Evolutionary conservation across 2,888 invertebrate genomes (phyloP).

Genomic region (Teleiodes luculella): DNA sequence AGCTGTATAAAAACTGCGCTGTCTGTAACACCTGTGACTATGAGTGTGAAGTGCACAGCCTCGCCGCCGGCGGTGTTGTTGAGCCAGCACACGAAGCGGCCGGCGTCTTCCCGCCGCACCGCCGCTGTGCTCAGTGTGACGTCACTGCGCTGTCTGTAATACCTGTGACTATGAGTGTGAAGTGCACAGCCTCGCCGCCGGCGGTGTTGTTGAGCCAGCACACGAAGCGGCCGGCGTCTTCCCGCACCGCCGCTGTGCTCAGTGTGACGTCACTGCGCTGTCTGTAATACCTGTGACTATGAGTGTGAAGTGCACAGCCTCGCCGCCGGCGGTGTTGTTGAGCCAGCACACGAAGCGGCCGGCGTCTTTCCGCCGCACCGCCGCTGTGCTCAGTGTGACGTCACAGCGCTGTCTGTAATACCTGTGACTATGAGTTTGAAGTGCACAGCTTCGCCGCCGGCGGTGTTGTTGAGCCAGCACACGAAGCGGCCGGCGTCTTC

Average conservation of each 20-base stretch:
- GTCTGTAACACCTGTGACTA: constrained; percentile 83
- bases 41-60: constrained; percentile 85
- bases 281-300: constrained; percentile 84
- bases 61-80: constrained; percentile 93
- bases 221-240: constrained; percentile 91
- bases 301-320: constrained; percentile 86
- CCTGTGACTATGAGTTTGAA: constrained; percentile 88
- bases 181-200: constrained; percentile 88
- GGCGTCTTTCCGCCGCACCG: constrained; percentile 86
- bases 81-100: constrained; percentile 92
- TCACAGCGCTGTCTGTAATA: constrained; percentile 40
- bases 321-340: constrained; percentile 92
- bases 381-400: no score
- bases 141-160: constrained; percentile 19
- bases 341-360: constrained; percentile 94
- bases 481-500: constrained; percentile 93
- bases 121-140: no score
- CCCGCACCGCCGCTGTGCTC: constrained; percentile 80
- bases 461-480: constrained; percentile 94
- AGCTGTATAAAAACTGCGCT: no score
- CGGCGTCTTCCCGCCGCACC: constrained; percentile 87
- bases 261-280: no score
- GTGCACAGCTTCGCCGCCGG: constrained; percentile 88
- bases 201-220: constrained; percentile 95
- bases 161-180: constrained; percentile 88